A percentile compares a stretch with the other conserved stretches of the same genome.
Conservation (phyloP, 2,888 invertebrate species). For the Camptogramma bilineatum region DNA sequence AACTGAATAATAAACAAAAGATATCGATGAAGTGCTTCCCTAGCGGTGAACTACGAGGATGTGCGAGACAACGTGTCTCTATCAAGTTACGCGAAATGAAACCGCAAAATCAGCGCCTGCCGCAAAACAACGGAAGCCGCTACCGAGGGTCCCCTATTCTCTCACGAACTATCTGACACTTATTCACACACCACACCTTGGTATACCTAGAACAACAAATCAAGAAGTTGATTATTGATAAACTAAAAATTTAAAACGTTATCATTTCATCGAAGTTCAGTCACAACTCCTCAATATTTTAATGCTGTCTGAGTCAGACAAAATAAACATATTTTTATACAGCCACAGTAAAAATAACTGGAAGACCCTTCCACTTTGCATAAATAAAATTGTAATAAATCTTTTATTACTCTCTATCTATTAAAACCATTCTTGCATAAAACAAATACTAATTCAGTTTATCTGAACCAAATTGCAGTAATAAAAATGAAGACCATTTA, state of each 20-base stretch:
- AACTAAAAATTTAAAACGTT: neutral
- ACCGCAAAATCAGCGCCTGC: slow-evolving; percentile 81
- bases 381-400: slow-evolving; percentile 44
- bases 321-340: slow-evolving; percentile 12
- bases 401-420: slow-evolving; percentile 55
- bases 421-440: slow-evolving; percentile 76
- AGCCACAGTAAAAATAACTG: slow-evolving; percentile 19
- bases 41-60: slow-evolving; percentile 68
- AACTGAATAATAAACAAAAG: neutral
- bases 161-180: slow-evolving; percentile 69
- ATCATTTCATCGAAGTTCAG: neutral
- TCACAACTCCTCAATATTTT: neutral
- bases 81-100: slow-evolving; percentile 84
- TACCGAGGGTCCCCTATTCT: slow-evolving; percentile 65
- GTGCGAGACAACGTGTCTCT: slow-evolving; percentile 70
- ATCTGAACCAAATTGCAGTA: slow-evolving; percentile 77
- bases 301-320: slow-evolving; percentile 10
- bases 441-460: slow-evolving; percentile 77
- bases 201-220: neutral
- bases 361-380: slow-evolving; percentile 41
- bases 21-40: slow-evolving; percentile 47
- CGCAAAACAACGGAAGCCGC: slow-evolving; percentile 82
- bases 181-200: slow-evolving; percentile 50
- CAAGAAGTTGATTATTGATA: neutral
- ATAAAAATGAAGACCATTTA: slow-evolving; percentile 83